Conservation (phyloP, 2,113 vertebrate species). For the Mobula hypostoma region DNA sequence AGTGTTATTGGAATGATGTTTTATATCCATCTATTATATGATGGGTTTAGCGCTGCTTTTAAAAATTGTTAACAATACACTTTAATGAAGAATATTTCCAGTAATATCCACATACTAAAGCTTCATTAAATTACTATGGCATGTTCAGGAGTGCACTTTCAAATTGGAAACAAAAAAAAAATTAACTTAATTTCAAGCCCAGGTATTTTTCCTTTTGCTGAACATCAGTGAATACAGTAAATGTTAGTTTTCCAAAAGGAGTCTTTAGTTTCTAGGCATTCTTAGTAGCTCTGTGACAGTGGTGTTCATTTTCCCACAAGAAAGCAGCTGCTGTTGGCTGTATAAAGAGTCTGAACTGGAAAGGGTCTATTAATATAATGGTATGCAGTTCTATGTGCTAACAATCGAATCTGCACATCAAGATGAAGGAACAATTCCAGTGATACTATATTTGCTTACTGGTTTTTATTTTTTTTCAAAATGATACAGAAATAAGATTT, state of each 20-base stretch:
- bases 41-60: slow-evolving; percentile 1
- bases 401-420: slow-evolving; percentile 27
- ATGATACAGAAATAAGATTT: not conserved
- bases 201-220: not conserved
- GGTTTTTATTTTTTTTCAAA: slow-evolving; percentile 18
- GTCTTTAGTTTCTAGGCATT: slow-evolving; percentile 13
- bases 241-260: not conserved
- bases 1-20: not conserved
- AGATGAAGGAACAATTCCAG: slow-evolving; percentile 32
- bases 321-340: slow-evolving; percentile 33
- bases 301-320: slow-evolving; percentile 34
- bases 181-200: not conserved
- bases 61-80: not conserved
- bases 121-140: not conserved
- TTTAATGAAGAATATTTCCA: not conserved
- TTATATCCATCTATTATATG: not conserved
- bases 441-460: slow-evolving; percentile 29
- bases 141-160: not conserved
- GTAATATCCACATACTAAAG: not conserved
- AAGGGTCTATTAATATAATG: slow-evolving; percentile 35
- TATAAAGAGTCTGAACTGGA: slow-evolving; percentile 16
- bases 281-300: slow-evolving; percentile 20
- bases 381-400: slow-evolving; percentile 27
- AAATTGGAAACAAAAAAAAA: not conserved
- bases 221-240: not conserved